Percentiles rank a stretch among this genome's conserved stretches.
These are phyloP conservation scores for Schizopygopsis malacanthus DNA, from an alignment of 2,797 vertebrate genomes.

Conservation along the genomic window DNA sequence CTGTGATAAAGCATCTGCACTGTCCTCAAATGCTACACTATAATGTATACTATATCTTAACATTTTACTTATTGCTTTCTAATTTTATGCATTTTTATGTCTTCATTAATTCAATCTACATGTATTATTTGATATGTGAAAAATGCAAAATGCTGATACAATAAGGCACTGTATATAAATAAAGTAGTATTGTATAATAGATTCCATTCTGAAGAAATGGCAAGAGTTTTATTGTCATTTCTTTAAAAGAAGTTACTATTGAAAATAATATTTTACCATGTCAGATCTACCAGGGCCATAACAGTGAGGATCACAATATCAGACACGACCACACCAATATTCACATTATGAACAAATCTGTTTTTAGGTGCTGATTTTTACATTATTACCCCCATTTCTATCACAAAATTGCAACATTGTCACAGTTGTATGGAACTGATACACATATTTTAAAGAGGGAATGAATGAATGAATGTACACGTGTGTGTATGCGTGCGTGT, in stretches of 20 bases:
- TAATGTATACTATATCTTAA: not conserved
- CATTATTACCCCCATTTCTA: not conserved
- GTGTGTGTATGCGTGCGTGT: too few relatives aligned
- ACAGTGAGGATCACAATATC: not conserved
- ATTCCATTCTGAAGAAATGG: not conserved
- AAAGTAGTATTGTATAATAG: not conserved
- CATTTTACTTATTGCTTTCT: not conserved
- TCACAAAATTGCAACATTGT: not conserved
- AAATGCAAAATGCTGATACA: not conserved
- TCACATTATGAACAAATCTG: not conserved
- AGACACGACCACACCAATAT: not conserved
- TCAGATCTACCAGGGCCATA: not conserved
- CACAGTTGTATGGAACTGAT: too few relatives aligned
- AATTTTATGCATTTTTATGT: not conserved
- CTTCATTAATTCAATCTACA: not conserved
- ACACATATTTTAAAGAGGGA: too few relatives aligned
- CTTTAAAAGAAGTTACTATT: not conserved
- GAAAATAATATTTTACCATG: not conserved
- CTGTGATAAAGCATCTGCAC: not conserved
- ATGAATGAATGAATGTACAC: too few relatives aligned
- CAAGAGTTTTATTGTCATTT: not conserved
- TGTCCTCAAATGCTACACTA: not conserved
- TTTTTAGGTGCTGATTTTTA: not conserved
- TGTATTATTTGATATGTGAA: not conserved
- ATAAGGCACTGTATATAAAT: not conserved